Evolutionary conservation across 37 sponge, comb jelly and placozoan species (phyloP).

Genomic region (Petrosia ficiformis): DNA sequence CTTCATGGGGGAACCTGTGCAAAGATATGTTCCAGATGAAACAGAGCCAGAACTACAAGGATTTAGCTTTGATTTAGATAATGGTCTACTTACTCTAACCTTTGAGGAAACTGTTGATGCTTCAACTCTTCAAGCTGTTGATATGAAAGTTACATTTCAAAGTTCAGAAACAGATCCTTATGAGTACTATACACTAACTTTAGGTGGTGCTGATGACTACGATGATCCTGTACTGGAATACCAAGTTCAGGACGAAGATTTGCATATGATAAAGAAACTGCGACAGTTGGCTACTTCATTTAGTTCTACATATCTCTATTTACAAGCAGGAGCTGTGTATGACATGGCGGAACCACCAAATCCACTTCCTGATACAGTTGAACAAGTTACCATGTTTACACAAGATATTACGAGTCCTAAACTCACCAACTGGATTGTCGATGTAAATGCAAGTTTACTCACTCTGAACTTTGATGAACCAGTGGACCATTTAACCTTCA

Average conservation of each 20-base stretch:
- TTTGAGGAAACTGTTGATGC: conserved; percentile 91
- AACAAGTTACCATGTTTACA: conserved; percentile 34
- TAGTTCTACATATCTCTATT: conserved; percentile 46
- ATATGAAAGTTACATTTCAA: not conserved
- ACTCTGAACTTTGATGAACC: conserved; percentile 86
- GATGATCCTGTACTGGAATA: conserved; percentile 61
- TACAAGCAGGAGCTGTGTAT: conserved; percentile 39
- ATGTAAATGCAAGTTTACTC: conserved; percentile 71
- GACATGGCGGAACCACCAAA: conserved; percentile 63
- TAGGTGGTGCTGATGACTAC: conserved; percentile 29
- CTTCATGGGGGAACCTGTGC: conserved; percentile 29
- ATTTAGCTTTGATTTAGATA: conserved; percentile 83
- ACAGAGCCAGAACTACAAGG: conserved; percentile 54
- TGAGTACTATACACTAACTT: conserved; percentile 19
- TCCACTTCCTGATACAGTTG: conserved; percentile 27
- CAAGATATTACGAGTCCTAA: conserved; percentile 70
- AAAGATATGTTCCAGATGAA: conserved; percentile 43
- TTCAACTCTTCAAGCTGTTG: conserved; percentile 55
- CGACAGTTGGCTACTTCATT: conserved; percentile 49
- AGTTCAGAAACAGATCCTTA: not conserved
- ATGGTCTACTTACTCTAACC: conserved; percentile 58
- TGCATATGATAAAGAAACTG: conserved; percentile 63
- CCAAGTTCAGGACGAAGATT: conserved; percentile 41
- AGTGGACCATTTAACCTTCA: conserved; percentile 66
- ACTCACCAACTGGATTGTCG: conserved; percentile 35